Conservation (phyloP, 2,797 vertebrate genomes). For the Malurus splendens region DNA sequence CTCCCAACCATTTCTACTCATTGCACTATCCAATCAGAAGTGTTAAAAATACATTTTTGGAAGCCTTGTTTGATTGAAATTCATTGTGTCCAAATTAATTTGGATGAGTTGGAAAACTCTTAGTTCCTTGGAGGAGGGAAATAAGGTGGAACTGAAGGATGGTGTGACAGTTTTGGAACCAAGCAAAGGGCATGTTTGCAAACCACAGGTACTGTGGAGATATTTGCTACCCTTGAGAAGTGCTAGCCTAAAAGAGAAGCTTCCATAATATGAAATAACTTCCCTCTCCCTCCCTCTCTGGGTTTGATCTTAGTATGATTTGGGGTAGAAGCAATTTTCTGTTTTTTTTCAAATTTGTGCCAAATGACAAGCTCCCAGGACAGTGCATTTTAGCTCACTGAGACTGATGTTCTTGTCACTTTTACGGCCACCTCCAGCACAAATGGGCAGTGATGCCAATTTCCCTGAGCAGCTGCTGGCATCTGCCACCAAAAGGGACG, state of each 20-base stretch:
- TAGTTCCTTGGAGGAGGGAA: neutral
- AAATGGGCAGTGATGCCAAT: neutral
- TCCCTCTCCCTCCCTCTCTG: neutral
- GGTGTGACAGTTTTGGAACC: neutral
- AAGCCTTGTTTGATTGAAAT: neutral
- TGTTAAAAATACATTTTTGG: neutral
- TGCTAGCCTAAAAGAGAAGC: neutral
- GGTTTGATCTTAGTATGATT: neutral
- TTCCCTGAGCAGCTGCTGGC: neutral
- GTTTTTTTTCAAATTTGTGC: neutral
- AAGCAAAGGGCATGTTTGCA: neutral
- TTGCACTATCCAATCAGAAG: neutral
- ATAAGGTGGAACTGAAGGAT: neutral
- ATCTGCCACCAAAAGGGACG: neutral
- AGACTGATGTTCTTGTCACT: constrained; percentile 32
- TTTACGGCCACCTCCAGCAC: neutral
- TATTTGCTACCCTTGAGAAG: neutral
- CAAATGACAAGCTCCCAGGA: neutral
- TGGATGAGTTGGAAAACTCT: neutral
- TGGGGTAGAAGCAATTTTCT: neutral
- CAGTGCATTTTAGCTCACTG: neutral
- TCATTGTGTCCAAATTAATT: neutral
- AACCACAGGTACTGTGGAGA: neutral
- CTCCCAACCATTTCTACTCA: neutral
- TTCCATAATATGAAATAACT: neutral